These are phyloP conservation scores for Poeciliopsis prolifica DNA, from an alignment of 2,113 vertebrate genomes.

Conservation along the genomic window DNA sequence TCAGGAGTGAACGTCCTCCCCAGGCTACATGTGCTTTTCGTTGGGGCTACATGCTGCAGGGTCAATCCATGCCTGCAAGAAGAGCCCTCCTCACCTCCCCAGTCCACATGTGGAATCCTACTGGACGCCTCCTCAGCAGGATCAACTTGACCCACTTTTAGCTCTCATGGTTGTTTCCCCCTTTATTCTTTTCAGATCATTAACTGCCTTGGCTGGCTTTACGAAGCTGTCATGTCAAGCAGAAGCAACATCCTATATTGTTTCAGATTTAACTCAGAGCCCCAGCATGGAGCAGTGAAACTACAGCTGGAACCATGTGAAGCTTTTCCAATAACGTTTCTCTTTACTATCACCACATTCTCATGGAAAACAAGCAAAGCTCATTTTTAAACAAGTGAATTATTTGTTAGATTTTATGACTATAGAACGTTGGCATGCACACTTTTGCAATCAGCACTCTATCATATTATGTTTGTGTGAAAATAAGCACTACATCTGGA, in stretches of 20 bases:
- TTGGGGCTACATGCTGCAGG: slow-evolving; percentile 47
- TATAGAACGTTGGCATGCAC: no score
- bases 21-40: slow-evolving; percentile 59
- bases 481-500: no score
- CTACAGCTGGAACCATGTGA: neutral
- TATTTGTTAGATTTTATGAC: neutral
- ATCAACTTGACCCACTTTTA: slow-evolving; percentile 64
- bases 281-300: slow-evolving; percentile 18
- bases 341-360: neutral
- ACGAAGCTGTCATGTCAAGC: slow-evolving; percentile 31
- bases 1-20: slow-evolving; percentile 28
- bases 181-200: slow-evolving; percentile 22
- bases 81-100: slow-evolving; percentile 13
- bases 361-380: neutral
- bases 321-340: neutral
- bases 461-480: no score
- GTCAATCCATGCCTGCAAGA: slow-evolving; percentile 43
- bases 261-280: slow-evolving; percentile 4
- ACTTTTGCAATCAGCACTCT: no score
- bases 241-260: slow-evolving; percentile 37
- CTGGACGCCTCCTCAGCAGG: slow-evolving; percentile 32
- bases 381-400: neutral
- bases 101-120: slow-evolving; percentile 44
- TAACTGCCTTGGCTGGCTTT: slow-evolving; percentile 22
- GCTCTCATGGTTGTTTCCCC: slow-evolving; percentile 2